A percentile compares a stretch with the other conserved stretches of the same genome.
These are phyloP conservation scores for Myxocyprinus asiaticus DNA, from an alignment of 2,113 vertebrate genomes.

Conservation along the genomic window DNA sequence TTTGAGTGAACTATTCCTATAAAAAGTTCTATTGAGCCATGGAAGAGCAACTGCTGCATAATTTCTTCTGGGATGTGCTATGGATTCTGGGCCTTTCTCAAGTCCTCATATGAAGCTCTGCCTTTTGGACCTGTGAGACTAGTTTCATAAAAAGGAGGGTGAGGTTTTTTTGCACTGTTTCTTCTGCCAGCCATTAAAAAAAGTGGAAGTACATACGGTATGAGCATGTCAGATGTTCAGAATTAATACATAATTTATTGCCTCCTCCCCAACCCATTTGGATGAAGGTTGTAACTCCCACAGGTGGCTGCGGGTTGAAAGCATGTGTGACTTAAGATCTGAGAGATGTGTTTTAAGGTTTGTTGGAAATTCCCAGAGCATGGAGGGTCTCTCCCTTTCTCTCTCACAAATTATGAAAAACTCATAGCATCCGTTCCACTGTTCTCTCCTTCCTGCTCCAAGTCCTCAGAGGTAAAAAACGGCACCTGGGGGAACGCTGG, in stretches of 20 bases:
- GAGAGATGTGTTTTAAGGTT: constrained; percentile 37
- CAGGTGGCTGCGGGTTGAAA: constrained; percentile 26
- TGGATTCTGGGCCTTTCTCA: no score
- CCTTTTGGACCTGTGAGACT: background rate
- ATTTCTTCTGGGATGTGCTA: no score
- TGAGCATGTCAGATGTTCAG: background rate
- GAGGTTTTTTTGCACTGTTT: background rate
- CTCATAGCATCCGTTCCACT: constrained; percentile 40
- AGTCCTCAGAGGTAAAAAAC: constrained; percentile 41
- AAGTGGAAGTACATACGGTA: background rate
- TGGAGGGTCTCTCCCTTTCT: constrained; percentile 22
- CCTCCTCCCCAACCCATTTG: background rate
- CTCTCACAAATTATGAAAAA: constrained; percentile 38
- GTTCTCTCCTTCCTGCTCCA: constrained; percentile 44
- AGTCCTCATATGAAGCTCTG: background rate
- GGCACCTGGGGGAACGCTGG: constrained; percentile 22
- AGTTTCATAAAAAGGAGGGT: background rate
- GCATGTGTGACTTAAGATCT: constrained; percentile 1
- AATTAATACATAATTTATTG: background rate
- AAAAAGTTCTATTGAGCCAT: no score
- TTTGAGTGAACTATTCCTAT: no score
- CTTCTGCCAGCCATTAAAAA: background rate
- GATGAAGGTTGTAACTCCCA: background rate
- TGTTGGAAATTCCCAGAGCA: constrained; percentile 48
- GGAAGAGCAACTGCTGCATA: no score